A percentile compares a stretch with the other conserved stretches of the same genome.
Evolutionary conservation across 2,797 vertebrate genomes (phyloP).

Genomic region (Emys orbicularis): DNA sequence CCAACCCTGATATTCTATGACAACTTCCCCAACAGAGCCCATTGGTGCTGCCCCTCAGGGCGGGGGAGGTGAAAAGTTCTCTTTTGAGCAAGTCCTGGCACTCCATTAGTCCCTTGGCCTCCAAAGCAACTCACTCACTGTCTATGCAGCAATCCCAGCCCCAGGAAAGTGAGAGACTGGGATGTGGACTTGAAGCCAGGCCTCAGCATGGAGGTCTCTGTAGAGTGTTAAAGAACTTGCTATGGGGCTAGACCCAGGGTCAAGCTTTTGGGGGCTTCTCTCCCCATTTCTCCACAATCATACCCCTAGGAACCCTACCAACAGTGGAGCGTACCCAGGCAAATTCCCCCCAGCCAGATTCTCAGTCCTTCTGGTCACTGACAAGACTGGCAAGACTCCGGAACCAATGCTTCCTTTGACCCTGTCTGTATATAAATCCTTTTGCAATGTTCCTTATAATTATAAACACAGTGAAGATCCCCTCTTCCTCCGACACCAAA

Average conservation of each 20-base stretch:
- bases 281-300: accelerated
- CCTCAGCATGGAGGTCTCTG: background rate
- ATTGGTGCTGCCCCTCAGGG: background rate
- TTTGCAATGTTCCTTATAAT: background rate
- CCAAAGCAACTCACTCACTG: background rate
- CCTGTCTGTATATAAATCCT: background rate
- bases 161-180: background rate
- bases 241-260: background rate
- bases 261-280: background rate
- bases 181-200: background rate
- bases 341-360: background rate
- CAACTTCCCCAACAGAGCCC: background rate
- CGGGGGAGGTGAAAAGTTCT: background rate
- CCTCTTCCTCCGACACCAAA: background rate
- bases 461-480: background rate
- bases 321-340: background rate
- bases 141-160: background rate
- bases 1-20: background rate
- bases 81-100: background rate
- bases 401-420: background rate
- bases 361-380: background rate
- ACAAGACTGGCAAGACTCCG: background rate
- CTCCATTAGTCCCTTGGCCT: background rate
- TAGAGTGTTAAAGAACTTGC: background rate
- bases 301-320: background rate